These are phyloP conservation scores for Pentamera pediparva DNA, from an alignment of 53 echinoderm and acorn worm genomes.

Conservation along the genomic window DNA sequence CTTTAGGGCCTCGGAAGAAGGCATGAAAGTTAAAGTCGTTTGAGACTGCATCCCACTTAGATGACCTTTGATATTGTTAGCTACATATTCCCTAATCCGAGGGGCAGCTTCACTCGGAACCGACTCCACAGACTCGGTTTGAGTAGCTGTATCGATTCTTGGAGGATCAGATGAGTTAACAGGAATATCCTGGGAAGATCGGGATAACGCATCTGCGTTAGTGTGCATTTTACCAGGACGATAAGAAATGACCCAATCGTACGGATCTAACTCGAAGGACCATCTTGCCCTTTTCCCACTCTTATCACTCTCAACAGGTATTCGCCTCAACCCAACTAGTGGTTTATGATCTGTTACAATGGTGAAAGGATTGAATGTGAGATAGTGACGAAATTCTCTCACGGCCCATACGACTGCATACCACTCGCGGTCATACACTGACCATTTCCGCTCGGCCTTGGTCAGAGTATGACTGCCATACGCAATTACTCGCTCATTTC, in stretches of 20 bases:
- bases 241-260: background rate
- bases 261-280: background rate
- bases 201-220: background rate
- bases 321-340: background rate
- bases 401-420: background rate
- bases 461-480: conserved; percentile 33
- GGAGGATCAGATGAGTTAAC: too few species aligned
- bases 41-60: background rate
- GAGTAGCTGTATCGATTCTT: too few species aligned
- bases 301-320: background rate
- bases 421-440: background rate
- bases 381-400: background rate
- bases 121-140: too few species aligned
- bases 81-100: too few species aligned
- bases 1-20: background rate
- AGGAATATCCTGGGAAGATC: too few species aligned
- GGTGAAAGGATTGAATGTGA: background rate
- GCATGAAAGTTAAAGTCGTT: background rate
- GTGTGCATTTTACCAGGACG: background rate
- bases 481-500: conserved; percentile 36
- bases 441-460: conserved; percentile 2
- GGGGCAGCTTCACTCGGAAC: too few species aligned
- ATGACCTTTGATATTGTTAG: too few species aligned
- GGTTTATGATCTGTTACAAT: conserved; percentile 14
- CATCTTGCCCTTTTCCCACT: conserved; percentile 2